Evolutionary conservation across 2,113 vertebrate genomes (phyloP).

Genomic region (Varanus salvator): DNA sequence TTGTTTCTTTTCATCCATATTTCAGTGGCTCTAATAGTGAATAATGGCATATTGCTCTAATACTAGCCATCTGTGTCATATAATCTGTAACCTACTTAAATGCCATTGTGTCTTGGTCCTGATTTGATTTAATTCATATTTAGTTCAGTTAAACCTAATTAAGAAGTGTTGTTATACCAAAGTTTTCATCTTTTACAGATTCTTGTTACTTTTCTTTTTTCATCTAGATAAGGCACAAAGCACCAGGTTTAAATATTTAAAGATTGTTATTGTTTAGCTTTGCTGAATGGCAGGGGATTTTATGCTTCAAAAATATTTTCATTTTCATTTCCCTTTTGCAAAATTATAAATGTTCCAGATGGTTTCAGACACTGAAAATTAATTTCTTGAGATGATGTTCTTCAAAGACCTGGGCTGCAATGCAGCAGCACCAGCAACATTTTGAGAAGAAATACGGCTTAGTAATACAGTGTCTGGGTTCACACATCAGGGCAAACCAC

Average conservation of each 20-base stretch:
- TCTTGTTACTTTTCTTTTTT: background rate
- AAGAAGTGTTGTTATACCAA: background rate
- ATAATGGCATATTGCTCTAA: constrained; percentile 5
- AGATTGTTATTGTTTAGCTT: constrained; percentile 14
- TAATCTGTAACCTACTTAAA: constrained; percentile 43
- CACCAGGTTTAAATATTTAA: constrained; percentile 16
- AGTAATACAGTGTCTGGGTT: background rate
- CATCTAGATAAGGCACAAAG: background rate
- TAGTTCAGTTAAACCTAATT: constrained; percentile 43
- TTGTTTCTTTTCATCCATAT: constrained; percentile 19
- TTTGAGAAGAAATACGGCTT: background rate
- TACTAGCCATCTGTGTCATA: constrained; percentile 17
- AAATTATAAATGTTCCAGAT: constrained; percentile 2
- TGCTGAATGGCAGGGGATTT: constrained; percentile 3
- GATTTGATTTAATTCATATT: constrained; percentile 41
- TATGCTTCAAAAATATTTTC: background rate
- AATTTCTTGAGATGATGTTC: background rate
- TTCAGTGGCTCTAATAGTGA: background rate
- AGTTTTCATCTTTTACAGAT: constrained; percentile 26
- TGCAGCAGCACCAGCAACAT: background rate
- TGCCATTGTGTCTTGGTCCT: constrained; percentile 14
- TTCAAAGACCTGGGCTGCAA: background rate
- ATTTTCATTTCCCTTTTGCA: constrained; percentile 31
- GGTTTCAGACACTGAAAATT: background rate
- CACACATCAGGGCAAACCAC: too few relatives aligned